These are phyloP conservation scores for Camponotus vicinus DNA, from an alignment of 1,140 invertebrate species.

Conservation along the genomic window DNA sequence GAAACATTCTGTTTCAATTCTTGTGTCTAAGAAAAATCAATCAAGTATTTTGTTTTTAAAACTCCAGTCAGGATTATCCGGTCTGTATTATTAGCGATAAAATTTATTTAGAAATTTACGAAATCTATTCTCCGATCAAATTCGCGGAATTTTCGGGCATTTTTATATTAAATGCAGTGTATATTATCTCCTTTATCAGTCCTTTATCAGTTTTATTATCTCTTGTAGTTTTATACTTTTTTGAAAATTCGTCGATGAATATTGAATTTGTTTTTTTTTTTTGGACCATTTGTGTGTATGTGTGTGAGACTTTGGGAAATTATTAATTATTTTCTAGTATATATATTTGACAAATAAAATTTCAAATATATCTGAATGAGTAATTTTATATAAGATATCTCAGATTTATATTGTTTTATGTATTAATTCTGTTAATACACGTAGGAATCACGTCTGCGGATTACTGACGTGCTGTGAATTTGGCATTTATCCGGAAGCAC, in stretches of 20 bases:
- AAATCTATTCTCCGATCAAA: background rate
- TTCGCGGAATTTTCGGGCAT: background rate
- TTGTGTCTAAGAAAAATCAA: background rate
- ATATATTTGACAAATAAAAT: background rate
- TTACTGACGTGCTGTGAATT: constrained; percentile 18
- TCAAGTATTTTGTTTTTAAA: constrained; percentile 6
- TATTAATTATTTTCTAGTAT: background rate
- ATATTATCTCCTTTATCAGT: background rate
- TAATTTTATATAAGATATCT: background rate
- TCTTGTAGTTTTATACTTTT: background rate
- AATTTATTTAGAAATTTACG: constrained; percentile 20
- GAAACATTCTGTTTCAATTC: background rate
- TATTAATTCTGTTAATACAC: background rate
- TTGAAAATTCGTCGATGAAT: background rate
- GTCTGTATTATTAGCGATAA: constrained; percentile 11
- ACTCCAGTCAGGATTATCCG: background rate
- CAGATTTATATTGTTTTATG: background rate
- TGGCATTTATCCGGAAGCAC: background rate
- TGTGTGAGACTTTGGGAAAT: background rate
- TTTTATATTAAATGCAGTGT: constrained; percentile 1
- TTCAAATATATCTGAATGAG: background rate
- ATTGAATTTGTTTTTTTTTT: background rate
- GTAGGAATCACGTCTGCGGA: background rate
- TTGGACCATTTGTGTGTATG: background rate
- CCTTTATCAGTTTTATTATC: background rate